Conservation (phyloP, 2,888 invertebrate species). For the Gasteruption jaculator region DNA sequence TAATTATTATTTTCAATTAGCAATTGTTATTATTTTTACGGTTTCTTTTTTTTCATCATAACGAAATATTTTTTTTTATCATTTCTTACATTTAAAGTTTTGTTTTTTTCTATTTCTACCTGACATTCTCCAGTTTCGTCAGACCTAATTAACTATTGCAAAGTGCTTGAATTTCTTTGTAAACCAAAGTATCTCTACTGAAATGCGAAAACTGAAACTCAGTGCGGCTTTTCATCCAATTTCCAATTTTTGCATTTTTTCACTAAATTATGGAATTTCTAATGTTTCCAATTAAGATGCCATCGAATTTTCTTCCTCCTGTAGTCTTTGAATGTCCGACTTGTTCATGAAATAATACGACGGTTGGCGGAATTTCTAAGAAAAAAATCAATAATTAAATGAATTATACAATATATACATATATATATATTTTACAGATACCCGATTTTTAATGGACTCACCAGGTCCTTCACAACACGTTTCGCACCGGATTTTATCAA, state of each 20-base stretch:
- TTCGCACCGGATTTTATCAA: constrained; percentile 80
- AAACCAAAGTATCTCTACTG: neutral
- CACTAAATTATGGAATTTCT: neutral
- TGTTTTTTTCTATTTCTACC: too few relatives aligned
- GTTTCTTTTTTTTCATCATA: too few relatives aligned
- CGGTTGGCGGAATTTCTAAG: constrained; percentile 76
- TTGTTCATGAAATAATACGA: constrained; percentile 92
- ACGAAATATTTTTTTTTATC: too few relatives aligned
- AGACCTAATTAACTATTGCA: too few relatives aligned
- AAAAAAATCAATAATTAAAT: constrained; percentile 16
- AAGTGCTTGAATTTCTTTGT: too few relatives aligned
- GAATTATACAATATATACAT: too few relatives aligned
- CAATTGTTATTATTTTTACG: too few relatives aligned
- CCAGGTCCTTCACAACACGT: constrained; percentile 77
- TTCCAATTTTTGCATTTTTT: neutral
- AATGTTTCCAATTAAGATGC: too few relatives aligned
- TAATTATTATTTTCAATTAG: too few relatives aligned
- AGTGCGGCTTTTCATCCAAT: constrained; percentile 9
- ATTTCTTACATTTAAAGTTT: too few relatives aligned
- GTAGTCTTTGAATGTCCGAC: constrained; percentile 77
- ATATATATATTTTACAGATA: neutral
- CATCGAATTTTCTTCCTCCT: constrained; percentile 76
- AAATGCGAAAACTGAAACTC: constrained; percentile 16
- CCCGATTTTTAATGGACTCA: constrained; percentile 35
- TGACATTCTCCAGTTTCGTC: too few relatives aligned